These are phyloP conservation scores for Cepaea hortensis DNA, from an alignment of 2,888 invertebrate genomes.

Conservation along the genomic window DNA sequence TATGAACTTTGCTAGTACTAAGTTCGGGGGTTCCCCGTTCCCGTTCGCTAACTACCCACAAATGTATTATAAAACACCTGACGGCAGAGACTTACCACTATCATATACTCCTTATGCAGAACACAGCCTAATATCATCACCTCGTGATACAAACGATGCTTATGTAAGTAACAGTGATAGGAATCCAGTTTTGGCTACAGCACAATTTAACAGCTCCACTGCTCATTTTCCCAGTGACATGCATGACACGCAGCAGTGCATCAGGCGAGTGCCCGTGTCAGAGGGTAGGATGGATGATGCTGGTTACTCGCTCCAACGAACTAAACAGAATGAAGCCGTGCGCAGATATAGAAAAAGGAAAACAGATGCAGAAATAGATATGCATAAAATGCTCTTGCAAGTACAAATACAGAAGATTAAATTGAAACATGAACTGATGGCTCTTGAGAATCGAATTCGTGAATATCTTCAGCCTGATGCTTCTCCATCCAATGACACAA, in stretches of 20 bases:
- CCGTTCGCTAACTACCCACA: too few species aligned
- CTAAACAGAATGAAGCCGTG: conserved; percentile 77
- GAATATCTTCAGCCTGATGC: neutral
- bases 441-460: conserved; percentile 70
- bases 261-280: conserved; percentile 57
- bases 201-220: too few species aligned
- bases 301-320: conserved; percentile 75
- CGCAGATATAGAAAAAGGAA: conserved; percentile 75
- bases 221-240: neutral
- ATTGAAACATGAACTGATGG: conserved; percentile 71
- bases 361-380: conserved; percentile 74
- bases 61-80: too few species aligned
- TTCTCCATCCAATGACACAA: neutral
- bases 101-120: too few species aligned
- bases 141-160: neutral
- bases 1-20: neutral
- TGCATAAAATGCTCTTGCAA: conserved; percentile 67
- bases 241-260: conserved; percentile 29
- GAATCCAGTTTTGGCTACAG: neutral
- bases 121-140: neutral
- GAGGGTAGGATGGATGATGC: conserved; percentile 70
- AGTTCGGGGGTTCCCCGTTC: neutral
- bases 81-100: too few species aligned
- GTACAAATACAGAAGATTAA: conserved; percentile 75
- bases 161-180: neutral